Percentiles rank a stretch among this genome's conserved stretches.
phyloP scores from a whole-genome alignment of 2,113 vertebrate genomes.

The Pollachius pollachius region DNA sequence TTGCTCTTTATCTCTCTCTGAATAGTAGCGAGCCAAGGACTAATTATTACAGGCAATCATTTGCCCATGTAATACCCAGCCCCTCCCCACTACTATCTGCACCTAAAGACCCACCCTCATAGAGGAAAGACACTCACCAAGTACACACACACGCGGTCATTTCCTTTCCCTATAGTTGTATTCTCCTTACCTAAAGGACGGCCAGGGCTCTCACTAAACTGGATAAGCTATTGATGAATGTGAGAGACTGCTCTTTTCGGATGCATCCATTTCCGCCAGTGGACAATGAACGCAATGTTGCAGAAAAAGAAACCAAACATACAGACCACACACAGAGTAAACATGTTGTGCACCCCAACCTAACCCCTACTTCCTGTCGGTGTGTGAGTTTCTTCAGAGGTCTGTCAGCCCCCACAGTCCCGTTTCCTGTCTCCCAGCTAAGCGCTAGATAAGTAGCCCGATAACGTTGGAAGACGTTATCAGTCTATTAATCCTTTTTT shows the following conservation, averaged over 20 bases:
- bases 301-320: no score
- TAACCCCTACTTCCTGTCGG: not conserved
- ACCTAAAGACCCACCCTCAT: not conserved
- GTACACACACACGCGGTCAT: conserved; percentile 16
- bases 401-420: no score
- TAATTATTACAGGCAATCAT: conserved; percentile 75
- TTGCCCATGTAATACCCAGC: conserved; percentile 57
- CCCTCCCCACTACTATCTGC: conserved; percentile 37
- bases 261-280: no score
- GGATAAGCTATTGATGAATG: no score
- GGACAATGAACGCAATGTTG: no score
- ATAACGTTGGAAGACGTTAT: no score
- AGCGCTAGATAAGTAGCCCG: no score
- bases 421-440: no score
- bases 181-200: not conserved
- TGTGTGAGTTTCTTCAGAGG: not conserved
- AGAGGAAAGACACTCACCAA: conserved; percentile 41
- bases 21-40: conserved; percentile 61
- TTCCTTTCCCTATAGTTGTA: not conserved
- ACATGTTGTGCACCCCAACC: not conserved
- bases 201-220: no score
- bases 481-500: no score
- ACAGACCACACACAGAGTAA: not conserved
- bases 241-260: no score
- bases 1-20: conserved; percentile 22